Percentiles rank a stretch among this genome's conserved stretches.
Evolutionary conservation across 23 tunicate genomes (phyloP).

Genomic region (Halocynthia aurantium): DNA sequence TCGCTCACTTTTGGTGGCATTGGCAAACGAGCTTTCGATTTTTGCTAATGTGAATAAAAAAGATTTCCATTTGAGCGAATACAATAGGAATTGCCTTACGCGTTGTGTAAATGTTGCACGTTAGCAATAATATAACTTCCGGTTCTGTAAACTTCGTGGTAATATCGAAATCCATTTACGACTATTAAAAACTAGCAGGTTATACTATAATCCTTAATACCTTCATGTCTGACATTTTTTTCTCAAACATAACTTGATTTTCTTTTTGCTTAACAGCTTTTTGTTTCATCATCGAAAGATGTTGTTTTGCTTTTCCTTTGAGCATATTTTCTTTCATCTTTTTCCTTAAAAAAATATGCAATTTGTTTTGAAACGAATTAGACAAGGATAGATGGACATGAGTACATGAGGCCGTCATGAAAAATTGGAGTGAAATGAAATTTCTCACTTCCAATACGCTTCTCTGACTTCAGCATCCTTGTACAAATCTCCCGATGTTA

Average conservation of each 20-base stretch:
- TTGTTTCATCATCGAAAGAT: constrained; percentile 5
- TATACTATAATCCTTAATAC: not conserved
- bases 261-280: constrained; percentile 20
- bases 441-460: constrained; percentile 40
- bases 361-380: not conserved
- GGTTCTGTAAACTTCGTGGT: too few relatives aligned
- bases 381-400: not conserved
- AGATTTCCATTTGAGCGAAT: too few relatives aligned
- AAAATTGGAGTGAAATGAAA: not conserved
- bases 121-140: too few relatives aligned
- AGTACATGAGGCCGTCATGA: not conserved
- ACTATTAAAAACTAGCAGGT: constrained; percentile 15
- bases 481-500: constrained; percentile 31
- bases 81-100: too few relatives aligned
- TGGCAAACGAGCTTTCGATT: too few relatives aligned
- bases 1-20: too few relatives aligned
- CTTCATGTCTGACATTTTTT: constrained; percentile 31
- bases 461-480: constrained; percentile 40
- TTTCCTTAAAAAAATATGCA: constrained; percentile 3
- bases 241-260: constrained; percentile 34
- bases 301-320: constrained; percentile 7
- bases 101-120: too few relatives aligned
- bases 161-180: too few relatives aligned
- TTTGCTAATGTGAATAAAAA: too few relatives aligned
- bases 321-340: constrained; percentile 33